Conservation (phyloP, 2,113 vertebrate genomes). For the Fregata magnificens region DNA sequence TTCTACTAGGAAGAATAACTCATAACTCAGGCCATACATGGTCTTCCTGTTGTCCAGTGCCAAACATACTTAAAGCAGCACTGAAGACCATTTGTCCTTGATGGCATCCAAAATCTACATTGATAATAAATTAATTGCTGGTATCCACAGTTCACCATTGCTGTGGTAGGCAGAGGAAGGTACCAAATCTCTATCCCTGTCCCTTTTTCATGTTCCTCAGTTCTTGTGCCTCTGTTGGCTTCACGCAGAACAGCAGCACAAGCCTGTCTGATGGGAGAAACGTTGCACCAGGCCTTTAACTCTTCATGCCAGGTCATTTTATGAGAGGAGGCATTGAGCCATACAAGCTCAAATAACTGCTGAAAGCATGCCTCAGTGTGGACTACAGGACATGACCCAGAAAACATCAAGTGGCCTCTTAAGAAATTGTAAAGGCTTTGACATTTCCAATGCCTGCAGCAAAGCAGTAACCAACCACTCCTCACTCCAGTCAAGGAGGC, state of each 20-base stretch:
- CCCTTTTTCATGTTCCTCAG: neutral
- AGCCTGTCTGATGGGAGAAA: neutral
- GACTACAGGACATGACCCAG: neutral
- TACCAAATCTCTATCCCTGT: neutral
- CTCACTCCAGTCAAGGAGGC: neutral
- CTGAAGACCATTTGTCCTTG: neutral
- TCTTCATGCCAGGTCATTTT: neutral
- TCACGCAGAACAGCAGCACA: neutral
- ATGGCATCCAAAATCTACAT: neutral
- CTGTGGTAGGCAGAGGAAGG: neutral
- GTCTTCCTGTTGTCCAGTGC: neutral
- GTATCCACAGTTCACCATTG: neutral
- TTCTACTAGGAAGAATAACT: neutral
- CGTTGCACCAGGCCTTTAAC: neutral
- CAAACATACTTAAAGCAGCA: neutral
- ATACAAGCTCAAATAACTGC: neutral
- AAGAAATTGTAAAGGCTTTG: neutral
- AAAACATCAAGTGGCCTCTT: neutral
- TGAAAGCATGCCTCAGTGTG: neutral
- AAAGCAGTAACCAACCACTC: neutral
- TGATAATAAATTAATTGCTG: neutral
- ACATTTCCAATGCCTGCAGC: neutral
- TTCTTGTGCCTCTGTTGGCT: neutral
- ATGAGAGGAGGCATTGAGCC: neutral
- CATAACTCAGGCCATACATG: neutral